A percentile compares a stretch with the other conserved stretches of the same genome.
These are phyloP conservation scores for Styela clava DNA, from an alignment of 23 tunicate species.

Conservation along the genomic window DNA sequence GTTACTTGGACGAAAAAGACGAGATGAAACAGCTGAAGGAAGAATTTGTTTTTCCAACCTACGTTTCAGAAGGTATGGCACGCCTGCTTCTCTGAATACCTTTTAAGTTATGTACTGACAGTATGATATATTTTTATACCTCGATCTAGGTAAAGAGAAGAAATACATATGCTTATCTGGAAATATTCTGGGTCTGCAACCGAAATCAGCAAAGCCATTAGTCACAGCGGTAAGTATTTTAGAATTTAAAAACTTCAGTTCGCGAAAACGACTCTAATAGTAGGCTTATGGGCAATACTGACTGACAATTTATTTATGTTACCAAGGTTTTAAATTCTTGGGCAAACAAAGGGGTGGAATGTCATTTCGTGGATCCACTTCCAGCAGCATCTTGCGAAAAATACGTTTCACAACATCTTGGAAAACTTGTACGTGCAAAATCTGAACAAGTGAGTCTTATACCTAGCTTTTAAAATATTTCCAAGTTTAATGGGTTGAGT, in stretches of 20 bases:
- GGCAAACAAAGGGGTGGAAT: slow-evolving; percentile 10
- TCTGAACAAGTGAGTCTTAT: slow-evolving; percentile 10
- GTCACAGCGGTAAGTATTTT: not conserved
- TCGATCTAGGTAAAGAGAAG: not conserved
- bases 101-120: not conserved
- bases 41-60: not conserved
- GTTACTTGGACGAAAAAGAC: slow-evolving; percentile 17
- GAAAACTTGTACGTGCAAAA: slow-evolving; percentile 32
- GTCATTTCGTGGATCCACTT: slow-evolving; percentile 34
- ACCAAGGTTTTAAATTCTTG: slow-evolving; percentile 46
- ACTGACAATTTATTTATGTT: no score
- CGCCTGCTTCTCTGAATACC: not conserved
- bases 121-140: not conserved
- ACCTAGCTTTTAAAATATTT: not conserved
- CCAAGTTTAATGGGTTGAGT: no score
- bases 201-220: not conserved
- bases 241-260: not conserved
- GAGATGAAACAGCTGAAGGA: not conserved
- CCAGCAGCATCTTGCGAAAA: slow-evolving; percentile 60
- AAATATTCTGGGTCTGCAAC: not conserved
- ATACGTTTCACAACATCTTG: slow-evolving; percentile 18
- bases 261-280: no score
- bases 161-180: not conserved
- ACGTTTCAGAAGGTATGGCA: not conserved
- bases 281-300: no score